phyloP scores from a whole-genome alignment of 2,113 vertebrate genomes.

The Petaurus breviceps region DNA sequence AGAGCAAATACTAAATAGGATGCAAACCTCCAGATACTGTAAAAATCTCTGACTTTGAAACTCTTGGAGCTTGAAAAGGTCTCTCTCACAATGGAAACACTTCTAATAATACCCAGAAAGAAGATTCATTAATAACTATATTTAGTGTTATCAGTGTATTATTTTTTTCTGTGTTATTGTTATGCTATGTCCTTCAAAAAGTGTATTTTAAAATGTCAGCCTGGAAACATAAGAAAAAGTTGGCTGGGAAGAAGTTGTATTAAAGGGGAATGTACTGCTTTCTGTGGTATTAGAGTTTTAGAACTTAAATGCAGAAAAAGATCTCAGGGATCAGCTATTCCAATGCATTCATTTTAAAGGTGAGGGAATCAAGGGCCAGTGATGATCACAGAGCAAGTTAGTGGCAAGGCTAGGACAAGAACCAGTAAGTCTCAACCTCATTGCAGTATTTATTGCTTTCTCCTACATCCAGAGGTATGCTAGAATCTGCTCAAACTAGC shows the following conservation, averaged over 20 bases:
- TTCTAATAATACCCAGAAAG: slow-evolving; percentile 63
- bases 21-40: slow-evolving; percentile 36
- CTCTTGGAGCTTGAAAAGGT: slow-evolving; percentile 74
- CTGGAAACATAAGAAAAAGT: slow-evolving; percentile 13
- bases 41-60: slow-evolving; percentile 71
- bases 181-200: slow-evolving; percentile 69
- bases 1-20: slow-evolving; percentile 42
- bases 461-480: background rate
- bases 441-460: background rate
- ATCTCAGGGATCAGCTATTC: background rate
- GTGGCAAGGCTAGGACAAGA: background rate
- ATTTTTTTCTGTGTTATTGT: slow-evolving; percentile 50
- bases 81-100: slow-evolving; percentile 54
- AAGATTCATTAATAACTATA: slow-evolving; percentile 75
- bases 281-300: background rate
- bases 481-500: background rate
- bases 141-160: slow-evolving; percentile 67
- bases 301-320: background rate
- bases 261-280: background rate
- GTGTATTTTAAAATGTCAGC: background rate
- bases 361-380: background rate
- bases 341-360: background rate
- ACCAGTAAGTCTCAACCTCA: background rate
- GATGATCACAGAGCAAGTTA: background rate
- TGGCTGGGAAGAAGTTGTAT: background rate